Percentiles rank a stretch among this genome's conserved stretches.
Conservation (phyloP, 2,888 invertebrate genomes). For the Zaprionus lineosus region DNA sequence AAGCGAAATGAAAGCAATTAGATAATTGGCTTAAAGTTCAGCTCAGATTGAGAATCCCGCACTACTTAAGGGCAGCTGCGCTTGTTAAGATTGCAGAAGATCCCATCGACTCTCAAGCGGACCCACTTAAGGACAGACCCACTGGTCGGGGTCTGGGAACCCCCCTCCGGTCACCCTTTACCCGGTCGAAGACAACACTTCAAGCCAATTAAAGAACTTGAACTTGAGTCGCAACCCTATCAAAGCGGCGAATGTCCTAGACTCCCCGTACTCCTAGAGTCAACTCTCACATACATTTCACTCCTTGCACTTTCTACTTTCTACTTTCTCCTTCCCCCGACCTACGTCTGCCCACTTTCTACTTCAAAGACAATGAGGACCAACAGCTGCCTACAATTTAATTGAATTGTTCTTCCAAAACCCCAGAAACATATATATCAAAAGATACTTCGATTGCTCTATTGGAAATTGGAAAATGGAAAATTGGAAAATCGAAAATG, state of each 20-base stretch:
- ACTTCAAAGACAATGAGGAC: conserved; percentile 59
- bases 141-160: too few species aligned
- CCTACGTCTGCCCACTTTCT: too few species aligned
- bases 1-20: conserved; percentile 76
- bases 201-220: conserved; percentile 35
- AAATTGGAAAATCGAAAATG: too few species aligned
- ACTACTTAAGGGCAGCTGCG: conserved; percentile 25
- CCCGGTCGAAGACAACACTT: conserved; percentile 25
- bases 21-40: conserved; percentile 75
- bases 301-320: conserved; percentile 14
- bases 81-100: conserved; percentile 32
- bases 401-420: conserved; percentile 59
- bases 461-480: conserved; percentile 33
- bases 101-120: too few species aligned
- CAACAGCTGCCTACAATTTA: conserved; percentile 60
- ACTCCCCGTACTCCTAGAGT: too few species aligned
- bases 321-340: too few species aligned
- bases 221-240: too few species aligned
- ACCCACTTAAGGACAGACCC: conserved; percentile 32
- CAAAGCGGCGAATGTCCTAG: too few species aligned
- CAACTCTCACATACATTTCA: conserved; percentile 35
- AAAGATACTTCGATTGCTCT: conserved; percentile 15
- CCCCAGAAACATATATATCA: conserved; percentile 4
- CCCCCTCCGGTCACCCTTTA: too few species aligned
- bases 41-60: background rate